A percentile compares a stretch with the other conserved stretches of the same genome.
phyloP scores from a whole-genome alignment of 2,797 vertebrate genomes.

The Champsocephalus esox region DNA sequence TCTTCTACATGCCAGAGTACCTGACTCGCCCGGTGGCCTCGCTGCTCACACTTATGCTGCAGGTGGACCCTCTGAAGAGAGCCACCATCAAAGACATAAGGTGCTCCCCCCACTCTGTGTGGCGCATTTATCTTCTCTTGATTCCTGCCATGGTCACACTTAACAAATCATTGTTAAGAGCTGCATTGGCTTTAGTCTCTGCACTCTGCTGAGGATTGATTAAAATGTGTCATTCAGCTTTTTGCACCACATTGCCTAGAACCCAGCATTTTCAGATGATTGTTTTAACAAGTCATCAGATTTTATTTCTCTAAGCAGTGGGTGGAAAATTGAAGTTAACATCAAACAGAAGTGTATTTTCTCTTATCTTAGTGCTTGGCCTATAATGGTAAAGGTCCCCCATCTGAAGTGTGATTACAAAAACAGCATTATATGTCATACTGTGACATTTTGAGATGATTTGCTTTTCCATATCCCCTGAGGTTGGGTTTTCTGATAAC shows the following conservation, averaged over 20 bases:
- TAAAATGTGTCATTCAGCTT: too few relatives aligned
- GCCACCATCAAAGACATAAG: conserved; percentile 99
- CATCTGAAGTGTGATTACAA: conserved; percentile 3
- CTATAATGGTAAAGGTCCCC: background rate
- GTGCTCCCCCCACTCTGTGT: conserved; percentile 66
- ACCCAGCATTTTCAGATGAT: too few relatives aligned
- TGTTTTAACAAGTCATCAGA: too few relatives aligned
- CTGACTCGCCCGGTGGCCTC: conserved; percentile 94
- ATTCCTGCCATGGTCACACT: background rate
- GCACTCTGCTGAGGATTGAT: too few relatives aligned
- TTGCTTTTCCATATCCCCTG: too few relatives aligned
- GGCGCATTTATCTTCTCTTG: background rate
- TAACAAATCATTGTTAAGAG: background rate
- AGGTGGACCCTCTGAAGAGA: conserved; percentile 97
- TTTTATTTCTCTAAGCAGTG: too few relatives aligned
- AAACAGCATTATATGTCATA: conserved; percentile 11
- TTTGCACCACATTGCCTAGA: too few relatives aligned
- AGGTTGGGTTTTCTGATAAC: background rate
- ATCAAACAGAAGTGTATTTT: background rate
- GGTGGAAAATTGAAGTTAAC: too few relatives aligned
- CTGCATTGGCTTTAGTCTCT: background rate
- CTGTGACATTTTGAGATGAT: background rate
- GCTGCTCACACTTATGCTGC: conserved; percentile 96
- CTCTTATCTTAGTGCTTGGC: background rate
- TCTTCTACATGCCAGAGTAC: conserved; percentile 98